Evolutionary conservation across 2,888 invertebrate species (phyloP), one percentile per base, ranked within the genome.

Genomic region (Drosophila sordidapex): DNA sequence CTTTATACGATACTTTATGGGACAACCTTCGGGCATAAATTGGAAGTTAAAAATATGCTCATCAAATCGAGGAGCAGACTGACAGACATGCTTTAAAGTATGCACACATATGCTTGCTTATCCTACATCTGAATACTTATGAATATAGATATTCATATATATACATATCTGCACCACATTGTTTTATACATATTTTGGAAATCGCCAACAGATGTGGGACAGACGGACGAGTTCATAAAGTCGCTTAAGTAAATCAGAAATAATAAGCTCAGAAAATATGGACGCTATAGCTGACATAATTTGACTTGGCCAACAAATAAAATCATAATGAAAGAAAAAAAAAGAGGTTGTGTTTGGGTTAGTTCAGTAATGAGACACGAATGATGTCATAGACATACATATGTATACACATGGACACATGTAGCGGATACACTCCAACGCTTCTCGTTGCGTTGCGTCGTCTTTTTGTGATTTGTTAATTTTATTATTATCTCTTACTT

Each of bases 361-460:
- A 58, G 69, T 70, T 70, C 38, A 52, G 58, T 72, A 66, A 74
- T 72, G 61, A 59, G 56, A 51, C 60, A 58, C 51, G 70, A 65
- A 89, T 87, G 88, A 90, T 87, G 81, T 90, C 87, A 46, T 46
- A 46, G 25, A 2, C 46, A 83, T 86, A 33, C 33, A 33, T 11
- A 33, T 11, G 10, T 10, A 33, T 31, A 31, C 8, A 10, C 0
- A 31, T 0, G 11, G 11, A 21, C 43, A 13, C 6, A 79, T 61
- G 60, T 62, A 58, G 60, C 74, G 70, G 83, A 70, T 64, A 90
- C 83, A 90, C 82, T 83, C 83, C 82, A 74, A 78, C 80, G 87
- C 83, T 63, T 88, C 48, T 60, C 59, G 67, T 75, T 71, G 68
- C 59, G 58, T 56, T 66, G 66, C 36, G 52, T 29, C 13, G 52